Conservation (phyloP, 2,797 vertebrate genomes). For the Orientallactaga sibirica region DNA sequence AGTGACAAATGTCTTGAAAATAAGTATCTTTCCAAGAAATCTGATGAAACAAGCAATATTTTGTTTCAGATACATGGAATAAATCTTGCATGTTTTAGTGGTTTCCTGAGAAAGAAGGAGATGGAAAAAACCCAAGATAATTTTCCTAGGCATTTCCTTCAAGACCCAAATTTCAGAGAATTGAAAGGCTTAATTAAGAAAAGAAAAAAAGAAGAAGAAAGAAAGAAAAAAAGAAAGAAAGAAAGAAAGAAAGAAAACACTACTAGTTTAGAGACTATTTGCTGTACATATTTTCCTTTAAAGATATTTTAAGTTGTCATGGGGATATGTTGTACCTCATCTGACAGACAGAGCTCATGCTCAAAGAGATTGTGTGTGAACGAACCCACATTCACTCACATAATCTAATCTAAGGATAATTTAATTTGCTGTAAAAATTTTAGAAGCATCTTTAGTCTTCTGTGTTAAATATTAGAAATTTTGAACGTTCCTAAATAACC, state of each 20-base stretch:
- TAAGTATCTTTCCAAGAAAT: conserved; percentile 73
- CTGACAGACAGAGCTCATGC: background rate
- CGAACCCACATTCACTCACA: background rate
- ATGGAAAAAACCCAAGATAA: background rate
- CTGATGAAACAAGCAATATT: conserved; percentile 67
- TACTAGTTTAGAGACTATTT: background rate
- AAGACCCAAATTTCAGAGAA: conserved; percentile 43
- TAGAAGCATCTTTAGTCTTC: background rate
- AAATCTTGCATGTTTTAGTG: conserved; percentile 57
- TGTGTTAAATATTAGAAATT: background rate
- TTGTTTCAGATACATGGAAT: conserved; percentile 54
- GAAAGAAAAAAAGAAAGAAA: too few species aligned
- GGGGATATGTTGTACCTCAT: background rate
- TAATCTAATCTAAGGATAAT: background rate
- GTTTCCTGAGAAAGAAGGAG: conserved; percentile 66
- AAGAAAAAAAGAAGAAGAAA: too few species aligned
- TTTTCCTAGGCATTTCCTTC: conserved; percentile 62
- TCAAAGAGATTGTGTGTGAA: background rate
- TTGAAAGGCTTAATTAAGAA: background rate
- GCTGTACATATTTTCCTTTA: background rate
- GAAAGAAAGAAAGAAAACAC: background rate
- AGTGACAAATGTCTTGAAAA: conserved; percentile 67
- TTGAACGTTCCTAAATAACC: background rate
- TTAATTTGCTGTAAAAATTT: background rate
- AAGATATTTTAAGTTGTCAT: background rate